Conservation (phyloP, 2,113 vertebrate genomes). For the Hucho hucho region DNA sequence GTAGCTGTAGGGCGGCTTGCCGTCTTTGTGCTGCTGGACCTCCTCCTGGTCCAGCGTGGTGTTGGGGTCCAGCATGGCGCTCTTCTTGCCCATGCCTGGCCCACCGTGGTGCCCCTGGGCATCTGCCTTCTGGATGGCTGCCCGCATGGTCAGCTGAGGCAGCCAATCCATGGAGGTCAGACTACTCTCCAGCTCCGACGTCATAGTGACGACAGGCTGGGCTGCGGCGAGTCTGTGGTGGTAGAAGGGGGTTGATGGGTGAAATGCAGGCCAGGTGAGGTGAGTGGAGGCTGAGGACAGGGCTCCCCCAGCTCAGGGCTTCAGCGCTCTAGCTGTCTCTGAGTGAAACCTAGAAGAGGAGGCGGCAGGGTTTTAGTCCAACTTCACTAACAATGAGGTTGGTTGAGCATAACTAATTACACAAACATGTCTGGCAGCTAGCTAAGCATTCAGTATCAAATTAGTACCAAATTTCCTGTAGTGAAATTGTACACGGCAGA, state of each 20-base stretch:
- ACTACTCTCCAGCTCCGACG: conserved; percentile 94
- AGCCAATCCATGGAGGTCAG: conserved; percentile 94
- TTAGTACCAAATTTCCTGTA: background rate
- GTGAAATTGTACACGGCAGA: no score
- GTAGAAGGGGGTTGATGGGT: conserved; percentile 36
- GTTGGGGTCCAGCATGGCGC: conserved; percentile 82
- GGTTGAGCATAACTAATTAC: no score
- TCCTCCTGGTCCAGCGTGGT: conserved; percentile 90
- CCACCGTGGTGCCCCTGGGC: conserved; percentile 83
- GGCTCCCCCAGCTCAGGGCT: conserved; percentile 60
- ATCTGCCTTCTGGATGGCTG: conserved; percentile 87
- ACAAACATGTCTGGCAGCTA: background rate
- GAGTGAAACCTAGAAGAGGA: conserved; percentile 49
- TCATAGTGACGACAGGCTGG: conserved; percentile 77
- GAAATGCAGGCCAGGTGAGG: conserved; percentile 24
- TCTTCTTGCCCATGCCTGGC: conserved; percentile 85
- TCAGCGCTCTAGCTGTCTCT: conserved; percentile 41
- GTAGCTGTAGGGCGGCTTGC: conserved; percentile 91
- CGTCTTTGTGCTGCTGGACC: conserved; percentile 90
- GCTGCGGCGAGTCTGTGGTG: conserved; percentile 35
- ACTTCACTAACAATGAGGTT: conserved; percentile 1
- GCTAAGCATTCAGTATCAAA: background rate
- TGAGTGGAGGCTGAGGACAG: conserved; percentile 29
- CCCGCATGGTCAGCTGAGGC: conserved; percentile 90
- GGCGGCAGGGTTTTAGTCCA: conserved; percentile 28